These are phyloP conservation scores for Stegodyphus dumicola DNA, from an alignment of 1,140 invertebrate species.

Conservation along the genomic window DNA sequence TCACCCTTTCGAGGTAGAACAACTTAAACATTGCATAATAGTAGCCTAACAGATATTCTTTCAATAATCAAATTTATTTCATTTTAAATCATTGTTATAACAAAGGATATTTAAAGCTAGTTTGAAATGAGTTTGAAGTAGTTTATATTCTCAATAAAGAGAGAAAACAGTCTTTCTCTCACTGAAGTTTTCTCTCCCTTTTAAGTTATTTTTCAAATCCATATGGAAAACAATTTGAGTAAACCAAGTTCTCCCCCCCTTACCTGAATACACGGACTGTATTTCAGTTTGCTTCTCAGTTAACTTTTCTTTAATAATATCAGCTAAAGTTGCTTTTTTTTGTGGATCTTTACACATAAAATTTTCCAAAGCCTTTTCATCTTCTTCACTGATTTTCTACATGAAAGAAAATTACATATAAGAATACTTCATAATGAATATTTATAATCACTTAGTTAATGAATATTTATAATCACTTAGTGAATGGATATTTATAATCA, in stretches of 20 bases:
- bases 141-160: too few relatives aligned
- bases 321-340: constrained; percentile 80
- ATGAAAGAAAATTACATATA: constrained; percentile 5
- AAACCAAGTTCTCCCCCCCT: neutral
- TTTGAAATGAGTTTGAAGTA: too few relatives aligned
- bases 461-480: neutral
- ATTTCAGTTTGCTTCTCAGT: constrained; percentile 93
- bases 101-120: too few relatives aligned
- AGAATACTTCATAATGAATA: neutral
- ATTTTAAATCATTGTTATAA: too few relatives aligned
- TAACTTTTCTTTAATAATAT: constrained; percentile 93
- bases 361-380: constrained; percentile 85
- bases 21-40: too few relatives aligned
- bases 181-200: too few relatives aligned
- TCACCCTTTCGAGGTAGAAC: too few relatives aligned
- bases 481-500: constrained; percentile 2
- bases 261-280: constrained; percentile 82
- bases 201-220: too few relatives aligned
- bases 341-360: constrained; percentile 82
- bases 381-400: constrained; percentile 83
- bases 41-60: too few relatives aligned
- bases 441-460: constrained; percentile 27
- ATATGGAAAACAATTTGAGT: too few relatives aligned
- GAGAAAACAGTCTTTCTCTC: too few relatives aligned
- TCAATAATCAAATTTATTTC: too few relatives aligned